Evolutionary conservation across 2,113 vertebrate species (phyloP), one percentile per base, ranked within the genome.

Genomic region (Motacilla tschutschensis): DNA sequence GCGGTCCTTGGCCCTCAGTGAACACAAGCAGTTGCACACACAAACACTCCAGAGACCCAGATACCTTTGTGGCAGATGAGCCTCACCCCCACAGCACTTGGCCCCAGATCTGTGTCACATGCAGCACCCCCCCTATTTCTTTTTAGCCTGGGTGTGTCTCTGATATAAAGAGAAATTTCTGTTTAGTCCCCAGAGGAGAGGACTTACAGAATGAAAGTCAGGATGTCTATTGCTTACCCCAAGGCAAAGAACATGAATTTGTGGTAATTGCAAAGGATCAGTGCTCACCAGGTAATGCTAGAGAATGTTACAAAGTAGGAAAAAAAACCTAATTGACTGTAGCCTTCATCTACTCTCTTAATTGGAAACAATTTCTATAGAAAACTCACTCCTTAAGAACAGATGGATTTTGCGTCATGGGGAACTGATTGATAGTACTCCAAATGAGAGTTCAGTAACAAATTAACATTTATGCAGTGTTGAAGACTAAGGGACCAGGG

Each of bases 261-360:
- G 11, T 22, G 10, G 9, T 67, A 63, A 40, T 71, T 86, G 11
- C 41, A 65, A 75, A 86, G 31, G 38, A 35, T 29, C 26, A 8
- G 15, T 4, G 6, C 10, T 47, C 12, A 26, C 20, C 29, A 58
- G n/a, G n/a, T 41, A 44, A 26, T 9, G 16, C 3, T 86, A 28
- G n/a, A 76, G 63, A 10, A 60, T 43, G 28, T 2, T 57, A 53
- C 14, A 62, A 38, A 66, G 17, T 28, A 66, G 29, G 29, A 67
- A 78, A 62, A 59, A 46, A 58, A 2, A n/a, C n/a, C 2, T 17
- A 62, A 71, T 36, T 0, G 0, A 31, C 5, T 26, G 1, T 14
- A 51, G 12, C 10, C 18, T 66, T 80, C 44, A 77, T 43, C 11
- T 19, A 55, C 13, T 83, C 3, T 40, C 35, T 88, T 36, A 5